Conservation (phyloP, 2,888 invertebrate genomes). For the Papilio elwesi region DNA sequence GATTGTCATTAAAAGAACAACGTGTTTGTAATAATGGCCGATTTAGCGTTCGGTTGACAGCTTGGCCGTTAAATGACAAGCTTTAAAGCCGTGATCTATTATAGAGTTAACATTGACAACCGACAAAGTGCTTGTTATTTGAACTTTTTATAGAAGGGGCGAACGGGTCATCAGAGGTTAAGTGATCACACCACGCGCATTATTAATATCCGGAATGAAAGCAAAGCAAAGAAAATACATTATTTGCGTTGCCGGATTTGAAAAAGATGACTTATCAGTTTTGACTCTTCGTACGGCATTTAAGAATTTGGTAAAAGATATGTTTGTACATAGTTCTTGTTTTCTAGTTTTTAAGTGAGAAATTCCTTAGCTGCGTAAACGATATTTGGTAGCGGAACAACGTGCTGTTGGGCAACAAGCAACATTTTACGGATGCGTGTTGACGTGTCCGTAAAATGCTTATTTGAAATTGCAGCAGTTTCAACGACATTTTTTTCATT, state of each 20-base stretch:
- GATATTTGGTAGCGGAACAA: too few species aligned
- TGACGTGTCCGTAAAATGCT: too few species aligned
- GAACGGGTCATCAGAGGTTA: neutral
- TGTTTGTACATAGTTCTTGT: too few species aligned
- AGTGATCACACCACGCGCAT: neutral
- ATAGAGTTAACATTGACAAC: constrained; percentile 2
- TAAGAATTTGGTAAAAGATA: too few species aligned
- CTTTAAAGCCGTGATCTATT: constrained; percentile 5
- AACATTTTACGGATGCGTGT: too few species aligned
- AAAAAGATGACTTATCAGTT: neutral
- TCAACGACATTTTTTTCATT: too few species aligned
- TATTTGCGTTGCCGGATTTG: neutral
- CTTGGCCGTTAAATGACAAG: constrained; percentile 10
- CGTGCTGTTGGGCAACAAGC: too few species aligned
- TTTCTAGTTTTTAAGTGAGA: too few species aligned
- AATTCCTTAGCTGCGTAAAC: too few species aligned
- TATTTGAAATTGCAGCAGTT: too few species aligned
- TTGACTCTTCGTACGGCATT: too few species aligned
- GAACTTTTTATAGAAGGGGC: neutral
- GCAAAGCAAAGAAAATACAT: neutral
- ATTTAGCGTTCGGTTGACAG: constrained; percentile 16
- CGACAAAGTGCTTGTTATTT: constrained; percentile 6
- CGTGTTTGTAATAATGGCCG: constrained; percentile 8
- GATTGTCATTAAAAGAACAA: constrained; percentile 14
- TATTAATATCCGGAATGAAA: constrained; percentile 18